These are phyloP conservation scores for Mechanitis messenoides DNA, from an alignment of 2,888 invertebrate species.

Conservation along the genomic window DNA sequence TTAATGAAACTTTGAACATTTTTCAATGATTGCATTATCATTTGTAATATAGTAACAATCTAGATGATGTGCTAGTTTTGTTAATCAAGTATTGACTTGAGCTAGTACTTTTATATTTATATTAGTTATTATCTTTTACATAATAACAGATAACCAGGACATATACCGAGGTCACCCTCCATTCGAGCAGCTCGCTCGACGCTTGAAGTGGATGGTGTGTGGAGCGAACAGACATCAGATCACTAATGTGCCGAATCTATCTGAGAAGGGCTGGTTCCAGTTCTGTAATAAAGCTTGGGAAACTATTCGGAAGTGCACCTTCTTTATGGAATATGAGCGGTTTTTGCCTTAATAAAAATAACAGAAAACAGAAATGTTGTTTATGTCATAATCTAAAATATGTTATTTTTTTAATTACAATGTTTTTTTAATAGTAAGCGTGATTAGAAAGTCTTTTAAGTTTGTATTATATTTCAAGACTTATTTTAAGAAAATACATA, in stretches of 20 bases:
- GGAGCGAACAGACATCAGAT: constrained; percentile 82
- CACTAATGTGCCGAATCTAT: constrained; percentile 81
- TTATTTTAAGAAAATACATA: too few species aligned
- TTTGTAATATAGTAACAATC: too few species aligned
- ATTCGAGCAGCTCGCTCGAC: constrained; percentile 79
- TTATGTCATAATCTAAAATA: background rate
- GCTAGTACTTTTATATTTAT: background rate
- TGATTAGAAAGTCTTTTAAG: too few species aligned
- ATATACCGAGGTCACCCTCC: constrained; percentile 78
- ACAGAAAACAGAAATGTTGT: background rate
- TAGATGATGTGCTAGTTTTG: too few species aligned
- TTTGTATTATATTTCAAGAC: too few species aligned
- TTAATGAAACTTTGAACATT: too few species aligned
- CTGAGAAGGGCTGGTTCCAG: constrained; percentile 90
- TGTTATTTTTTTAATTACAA: too few species aligned
- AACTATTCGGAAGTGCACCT: constrained; percentile 87
- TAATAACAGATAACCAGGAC: constrained; percentile 61
- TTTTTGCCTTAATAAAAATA: constrained; percentile 77
- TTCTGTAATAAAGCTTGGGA: constrained; percentile 91
- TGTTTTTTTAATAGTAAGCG: too few species aligned
- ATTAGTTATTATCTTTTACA: background rate
- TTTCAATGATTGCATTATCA: too few species aligned
- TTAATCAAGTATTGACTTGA: too few species aligned
- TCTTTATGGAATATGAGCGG: constrained; percentile 89
- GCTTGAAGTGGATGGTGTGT: constrained; percentile 82